Conservation (phyloP, 1,140 invertebrate genomes). For the Steinernema feltiae region DNA sequence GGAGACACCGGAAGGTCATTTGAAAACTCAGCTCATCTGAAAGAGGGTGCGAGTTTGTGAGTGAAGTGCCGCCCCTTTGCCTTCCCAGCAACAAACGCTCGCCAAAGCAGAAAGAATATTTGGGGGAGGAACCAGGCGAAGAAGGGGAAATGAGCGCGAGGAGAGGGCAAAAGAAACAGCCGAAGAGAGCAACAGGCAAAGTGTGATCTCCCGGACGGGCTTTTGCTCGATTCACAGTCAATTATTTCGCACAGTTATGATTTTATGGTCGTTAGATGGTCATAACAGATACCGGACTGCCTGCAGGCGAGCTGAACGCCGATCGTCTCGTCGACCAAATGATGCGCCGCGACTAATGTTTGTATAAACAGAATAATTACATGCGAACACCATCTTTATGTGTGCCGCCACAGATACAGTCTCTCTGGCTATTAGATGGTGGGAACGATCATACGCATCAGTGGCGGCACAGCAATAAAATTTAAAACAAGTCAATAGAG, state of each 20-base stretch:
- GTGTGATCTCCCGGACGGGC: not conserved
- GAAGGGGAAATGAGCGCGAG: not conserved
- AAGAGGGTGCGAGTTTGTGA: not conserved
- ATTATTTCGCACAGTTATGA: conserved; percentile 4
- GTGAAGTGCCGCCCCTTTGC: not conserved
- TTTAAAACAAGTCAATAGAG: not conserved
- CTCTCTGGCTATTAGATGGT: not conserved
- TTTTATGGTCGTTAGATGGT: conserved; percentile 9
- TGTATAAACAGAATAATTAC: not conserved
- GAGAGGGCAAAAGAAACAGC: not conserved
- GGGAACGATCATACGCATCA: not conserved
- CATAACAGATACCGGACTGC: conserved; percentile 3
- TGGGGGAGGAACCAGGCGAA: not conserved
- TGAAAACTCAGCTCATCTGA: conserved; percentile 5
- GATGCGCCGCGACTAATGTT: not conserved
- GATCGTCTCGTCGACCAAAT: not conserved
- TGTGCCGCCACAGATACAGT: not conserved
- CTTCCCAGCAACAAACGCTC: not conserved
- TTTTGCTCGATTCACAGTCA: not conserved
- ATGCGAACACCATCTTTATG: not conserved
- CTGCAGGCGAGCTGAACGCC: not conserved
- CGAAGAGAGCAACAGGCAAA: not conserved
- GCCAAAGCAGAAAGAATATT: not conserved
- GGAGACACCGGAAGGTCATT: not conserved
- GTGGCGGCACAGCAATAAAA: not conserved